Evolutionary conservation across 2,797 vertebrate species (phyloP).

Genomic region (Mus spretus): DNA sequence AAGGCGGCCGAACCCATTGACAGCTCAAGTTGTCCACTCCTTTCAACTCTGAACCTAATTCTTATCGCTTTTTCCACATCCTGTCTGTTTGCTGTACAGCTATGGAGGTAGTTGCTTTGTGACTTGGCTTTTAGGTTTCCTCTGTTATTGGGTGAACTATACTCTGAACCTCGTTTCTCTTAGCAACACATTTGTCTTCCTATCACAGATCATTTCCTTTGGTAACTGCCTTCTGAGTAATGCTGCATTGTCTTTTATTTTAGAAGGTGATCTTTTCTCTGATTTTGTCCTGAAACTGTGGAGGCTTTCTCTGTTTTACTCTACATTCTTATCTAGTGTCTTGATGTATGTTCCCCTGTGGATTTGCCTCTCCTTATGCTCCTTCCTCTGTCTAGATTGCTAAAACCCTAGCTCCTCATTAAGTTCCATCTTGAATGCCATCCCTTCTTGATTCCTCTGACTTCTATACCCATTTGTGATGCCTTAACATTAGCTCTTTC

Average conservation of each 20-base stretch:
- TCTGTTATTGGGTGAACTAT: neutral
- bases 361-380: neutral
- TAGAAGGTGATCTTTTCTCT: conserved; percentile 70
- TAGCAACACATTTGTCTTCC: neutral
- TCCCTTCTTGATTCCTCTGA: conserved; percentile 3
- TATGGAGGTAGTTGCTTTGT: neutral
- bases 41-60: neutral
- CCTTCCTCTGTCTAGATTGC: conserved; percentile 14
- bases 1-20: neutral
- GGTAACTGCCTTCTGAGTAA: neutral
- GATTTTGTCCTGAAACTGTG: conserved; percentile 67
- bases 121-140: neutral
- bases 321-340: neutral
- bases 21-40: neutral
- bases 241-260: conserved; percentile 65
- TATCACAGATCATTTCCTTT: neutral
- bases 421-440: conserved; percentile 30
- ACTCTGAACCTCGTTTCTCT: neutral
- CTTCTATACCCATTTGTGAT: neutral
- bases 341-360: neutral
- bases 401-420: neutral
- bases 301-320: conserved; percentile 7
- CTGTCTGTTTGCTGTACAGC: neutral
- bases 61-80: neutral
- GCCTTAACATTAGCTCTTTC: conserved; percentile 1